These are phyloP conservation scores for Myanophis thanlyinensis DNA, from an alignment of 2,113 vertebrate species.

Conservation along the genomic window DNA sequence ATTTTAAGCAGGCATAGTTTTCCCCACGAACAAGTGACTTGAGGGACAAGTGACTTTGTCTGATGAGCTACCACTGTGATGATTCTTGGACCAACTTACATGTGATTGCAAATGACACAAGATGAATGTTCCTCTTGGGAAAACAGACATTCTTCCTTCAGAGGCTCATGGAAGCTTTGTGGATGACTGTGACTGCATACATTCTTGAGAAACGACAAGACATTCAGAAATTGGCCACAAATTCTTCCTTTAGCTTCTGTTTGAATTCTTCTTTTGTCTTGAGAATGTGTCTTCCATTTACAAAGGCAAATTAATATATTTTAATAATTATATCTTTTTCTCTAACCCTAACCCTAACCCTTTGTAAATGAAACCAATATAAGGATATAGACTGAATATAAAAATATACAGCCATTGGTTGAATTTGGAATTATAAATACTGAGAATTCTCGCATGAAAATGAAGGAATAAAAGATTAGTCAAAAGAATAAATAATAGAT, in stretches of 20 bases:
- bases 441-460: no score
- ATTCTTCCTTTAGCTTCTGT: no score
- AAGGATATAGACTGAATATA: no score
- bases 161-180: neutral
- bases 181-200: neutral
- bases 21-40: slow-evolving; percentile 54
- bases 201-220: neutral
- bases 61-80: neutral
- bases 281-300: neutral
- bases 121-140: neutral
- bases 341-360: no score
- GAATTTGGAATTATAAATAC: no score
- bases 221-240: neutral
- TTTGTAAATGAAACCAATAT: no score
- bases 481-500: no score
- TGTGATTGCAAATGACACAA: neutral
- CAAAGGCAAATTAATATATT: no score
- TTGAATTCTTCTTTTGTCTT: slow-evolving; percentile 1
- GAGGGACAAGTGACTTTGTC: slow-evolving; percentile 27
- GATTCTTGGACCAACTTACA: slow-evolving; percentile 13
- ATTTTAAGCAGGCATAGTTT: slow-evolving; percentile 40
- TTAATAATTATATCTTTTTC: no score
- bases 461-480: no score
- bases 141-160: neutral
- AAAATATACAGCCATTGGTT: no score